Percentiles rank a stretch among this genome's conserved stretches.
phyloP scores from a whole-genome alignment of 2,113 vertebrate species.

The Spheniscus mendiculus region DNA sequence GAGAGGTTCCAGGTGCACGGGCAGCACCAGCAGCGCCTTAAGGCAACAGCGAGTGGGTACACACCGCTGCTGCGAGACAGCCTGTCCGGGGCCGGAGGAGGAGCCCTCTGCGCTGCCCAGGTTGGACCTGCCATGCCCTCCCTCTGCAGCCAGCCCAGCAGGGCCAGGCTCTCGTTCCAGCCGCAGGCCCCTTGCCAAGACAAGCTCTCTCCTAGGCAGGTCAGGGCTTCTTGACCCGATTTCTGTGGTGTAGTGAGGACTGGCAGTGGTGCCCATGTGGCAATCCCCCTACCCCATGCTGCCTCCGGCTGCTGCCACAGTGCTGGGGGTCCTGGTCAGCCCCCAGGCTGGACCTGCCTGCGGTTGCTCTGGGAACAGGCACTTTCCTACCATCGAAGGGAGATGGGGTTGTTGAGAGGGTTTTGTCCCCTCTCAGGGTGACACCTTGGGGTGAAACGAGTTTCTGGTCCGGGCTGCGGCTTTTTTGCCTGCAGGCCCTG shows the following conservation, averaged over 20 bases:
- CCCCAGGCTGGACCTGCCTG: neutral
- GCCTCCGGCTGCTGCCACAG: no score
- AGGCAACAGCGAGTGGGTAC: neutral
- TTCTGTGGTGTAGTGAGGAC: neutral
- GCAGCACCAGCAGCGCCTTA: neutral
- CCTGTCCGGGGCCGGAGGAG: neutral
- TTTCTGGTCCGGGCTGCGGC: accelerated
- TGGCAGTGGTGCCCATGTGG: accelerated
- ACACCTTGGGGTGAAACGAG: accelerated
- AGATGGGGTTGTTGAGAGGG: neutral
- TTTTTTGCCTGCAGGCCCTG: neutral
- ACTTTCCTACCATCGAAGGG: accelerated
- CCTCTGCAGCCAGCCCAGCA: neutral
- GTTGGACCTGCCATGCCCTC: no score
- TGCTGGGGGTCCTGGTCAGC: neutral
- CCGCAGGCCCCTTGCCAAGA: neutral
- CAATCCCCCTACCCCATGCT: no score
- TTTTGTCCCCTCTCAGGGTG: neutral
- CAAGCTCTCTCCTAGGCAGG: neutral
- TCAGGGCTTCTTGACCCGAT: neutral
- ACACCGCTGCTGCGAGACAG: no score
- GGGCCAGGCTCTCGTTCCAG: neutral
- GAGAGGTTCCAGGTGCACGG: accelerated
- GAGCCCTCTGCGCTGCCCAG: neutral
- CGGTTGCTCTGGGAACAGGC: neutral